Evolutionary conservation across 2,113 vertebrate genomes (phyloP), one percentile per base, ranked within the genome.

Genomic region (Petrocephalus microphthalmus): DNA sequence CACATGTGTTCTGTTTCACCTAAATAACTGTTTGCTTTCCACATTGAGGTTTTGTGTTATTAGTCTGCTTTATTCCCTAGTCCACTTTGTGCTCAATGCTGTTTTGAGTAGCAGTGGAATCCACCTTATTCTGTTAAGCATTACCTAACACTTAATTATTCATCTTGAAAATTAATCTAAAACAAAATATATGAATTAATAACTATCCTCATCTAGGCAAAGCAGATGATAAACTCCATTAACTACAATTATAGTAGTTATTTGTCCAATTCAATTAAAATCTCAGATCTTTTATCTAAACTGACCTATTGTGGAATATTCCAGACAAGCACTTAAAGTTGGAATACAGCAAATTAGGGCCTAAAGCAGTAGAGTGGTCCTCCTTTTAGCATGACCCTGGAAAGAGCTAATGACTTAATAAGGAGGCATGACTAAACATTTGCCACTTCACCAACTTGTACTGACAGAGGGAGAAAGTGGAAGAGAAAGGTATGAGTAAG

Each of bases 391-490:
- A 51, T 71, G 25, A 22, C 74, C 74, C 86, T 54, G 45, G 56
- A 74, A 33, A 67, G 93, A 92, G 91, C 93, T 95, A 96, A 96
- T 95, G 93, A 94, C 93, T 93, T 93, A 92, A 93, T 96, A 96
- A 96, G 94, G 94, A 94, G 92, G 94, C 94, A 93, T 96, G 95
- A 96, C 95, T 95, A 96, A 96, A 94, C 93, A 91, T 92, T 92
- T 94, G 94, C 94, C 93, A 88, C 90, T 93, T 93, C 93, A 94
- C 91, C 92, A 92, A 94, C 92, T 93, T 90, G 92, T 94, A 94
- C 94, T 94, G 93, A 96, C 95, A 95, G 94, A 95, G 93, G 93
- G 92, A 89, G 93, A 93, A 92, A 93, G 92, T 94, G 91, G 92
- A 92, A 95, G 95, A 95, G 94, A 94, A 95, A 93, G 91, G 92